Evolutionary conservation across 2,113 vertebrate genomes (phyloP).

Genomic region (Coturnix japonica): DNA sequence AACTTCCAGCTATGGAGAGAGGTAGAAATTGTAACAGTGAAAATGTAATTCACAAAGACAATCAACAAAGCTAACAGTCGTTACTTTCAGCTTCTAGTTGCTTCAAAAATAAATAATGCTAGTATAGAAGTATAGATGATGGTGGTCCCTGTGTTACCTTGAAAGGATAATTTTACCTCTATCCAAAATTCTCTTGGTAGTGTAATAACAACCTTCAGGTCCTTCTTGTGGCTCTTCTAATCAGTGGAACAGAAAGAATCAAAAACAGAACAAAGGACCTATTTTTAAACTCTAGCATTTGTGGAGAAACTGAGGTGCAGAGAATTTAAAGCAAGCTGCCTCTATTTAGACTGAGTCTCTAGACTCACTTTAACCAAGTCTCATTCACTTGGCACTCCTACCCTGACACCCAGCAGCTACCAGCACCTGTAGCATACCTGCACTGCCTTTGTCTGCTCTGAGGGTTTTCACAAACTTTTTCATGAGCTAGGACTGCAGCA

Average conservation of each 20-base stretch:
- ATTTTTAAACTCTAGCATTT: neutral
- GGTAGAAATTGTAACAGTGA: neutral
- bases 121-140: neutral
- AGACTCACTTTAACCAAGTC: neutral
- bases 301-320: neutral
- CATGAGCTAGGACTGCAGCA: fast-evolving
- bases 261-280: neutral
- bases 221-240: neutral
- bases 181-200: neutral
- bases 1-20: neutral
- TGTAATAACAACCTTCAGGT: neutral
- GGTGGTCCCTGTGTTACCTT: neutral
- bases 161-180: neutral
- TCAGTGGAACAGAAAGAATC: neutral
- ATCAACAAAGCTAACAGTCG: neutral
- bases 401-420: fast-evolving
- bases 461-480: neutral
- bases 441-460: neutral
- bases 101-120: neutral
- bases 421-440: fast-evolving
- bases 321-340: neutral
- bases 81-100: neutral
- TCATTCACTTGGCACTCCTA: neutral
- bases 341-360: neutral
- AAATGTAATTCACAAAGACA: neutral